A percentile compares a stretch with the other conserved stretches of the same genome.
Conservation (phyloP, 2,797 vertebrate genomes). For the Megaceryle alcyon region DNA sequence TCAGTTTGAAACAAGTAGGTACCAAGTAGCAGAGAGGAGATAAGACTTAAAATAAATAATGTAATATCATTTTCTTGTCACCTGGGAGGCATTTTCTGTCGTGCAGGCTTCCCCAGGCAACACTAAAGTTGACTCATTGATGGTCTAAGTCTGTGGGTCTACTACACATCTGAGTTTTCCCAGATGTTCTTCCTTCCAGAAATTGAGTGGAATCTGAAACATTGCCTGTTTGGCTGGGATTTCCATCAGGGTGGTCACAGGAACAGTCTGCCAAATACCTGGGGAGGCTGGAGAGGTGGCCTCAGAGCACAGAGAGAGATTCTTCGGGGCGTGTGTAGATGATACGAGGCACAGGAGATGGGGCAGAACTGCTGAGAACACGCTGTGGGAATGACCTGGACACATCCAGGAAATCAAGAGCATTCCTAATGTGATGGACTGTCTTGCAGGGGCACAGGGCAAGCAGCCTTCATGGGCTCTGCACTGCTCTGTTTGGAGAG, state of each 20-base stretch:
- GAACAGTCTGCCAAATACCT: slow-evolving; percentile 3
- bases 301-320: neutral
- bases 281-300: neutral
- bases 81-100: slow-evolving; percentile 19
- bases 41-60: slow-evolving; percentile 5
- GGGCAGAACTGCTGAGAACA: neutral
- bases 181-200: slow-evolving; percentile 41
- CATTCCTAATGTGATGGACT: neutral
- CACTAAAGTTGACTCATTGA: slow-evolving; percentile 39
- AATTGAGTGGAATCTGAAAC: slow-evolving; percentile 30
- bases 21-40: neutral
- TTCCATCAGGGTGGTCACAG: slow-evolving; percentile 41
- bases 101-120: neutral
- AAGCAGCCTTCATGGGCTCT: neutral
- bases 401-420: neutral
- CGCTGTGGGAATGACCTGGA: neutral
- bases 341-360: neutral
- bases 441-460: neutral
- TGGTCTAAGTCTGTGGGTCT: neutral
- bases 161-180: slow-evolving; percentile 35
- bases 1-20: slow-evolving; percentile 35
- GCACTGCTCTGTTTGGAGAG: neutral
- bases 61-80: slow-evolving; percentile 4
- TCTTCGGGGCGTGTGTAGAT: neutral
- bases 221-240: neutral